Conservation (phyloP, 2,888 invertebrate species). For the Drosophila cognata region DNA sequence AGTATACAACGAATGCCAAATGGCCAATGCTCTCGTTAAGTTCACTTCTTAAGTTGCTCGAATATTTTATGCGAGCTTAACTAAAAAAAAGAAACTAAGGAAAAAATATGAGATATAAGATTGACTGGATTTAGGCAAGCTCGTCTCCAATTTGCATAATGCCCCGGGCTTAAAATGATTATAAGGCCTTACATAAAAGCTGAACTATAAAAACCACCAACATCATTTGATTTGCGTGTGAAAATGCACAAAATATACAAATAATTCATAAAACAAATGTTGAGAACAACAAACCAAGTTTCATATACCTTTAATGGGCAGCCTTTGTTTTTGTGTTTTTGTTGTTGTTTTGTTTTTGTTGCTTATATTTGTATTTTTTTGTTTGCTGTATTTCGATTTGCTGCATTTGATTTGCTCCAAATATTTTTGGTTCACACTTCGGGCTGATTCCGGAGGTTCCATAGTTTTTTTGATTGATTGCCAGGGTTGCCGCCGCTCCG, state of each 20-base stretch:
- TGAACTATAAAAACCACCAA: conserved; percentile 31
- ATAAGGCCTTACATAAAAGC: conserved; percentile 28
- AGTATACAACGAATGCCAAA: conserved; percentile 30
- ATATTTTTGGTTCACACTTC: conserved; percentile 77
- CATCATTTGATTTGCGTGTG: conserved; percentile 71
- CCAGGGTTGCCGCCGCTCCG: conserved; percentile 38
- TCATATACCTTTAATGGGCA: conserved; percentile 14
- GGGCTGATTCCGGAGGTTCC: conserved; percentile 62
- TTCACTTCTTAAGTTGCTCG: conserved; percentile 21
- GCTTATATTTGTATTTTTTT: conserved; percentile 12
- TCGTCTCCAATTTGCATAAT: conserved; percentile 62
- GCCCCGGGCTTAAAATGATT: conserved; percentile 38
- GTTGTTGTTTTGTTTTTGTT: conserved; percentile 24
- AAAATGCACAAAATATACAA: conserved; percentile 49
- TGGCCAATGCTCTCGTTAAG: conserved; percentile 38
- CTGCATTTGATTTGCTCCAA: conserved; percentile 78
- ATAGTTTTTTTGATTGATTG: conserved; percentile 75
- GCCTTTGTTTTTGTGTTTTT: conserved; percentile 20
- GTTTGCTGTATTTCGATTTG: conserved; percentile 27
- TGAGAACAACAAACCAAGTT: conserved; percentile 21
- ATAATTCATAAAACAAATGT: conserved; percentile 8
- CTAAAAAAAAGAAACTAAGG: neutral
- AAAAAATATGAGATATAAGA: conserved; percentile 17
- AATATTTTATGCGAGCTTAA: conserved; percentile 17
- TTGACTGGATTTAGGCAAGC: conserved; percentile 17